phyloP scores from a whole-genome alignment of 2,797 vertebrate genomes.

The Cercopithecus neglectus region DNA sequence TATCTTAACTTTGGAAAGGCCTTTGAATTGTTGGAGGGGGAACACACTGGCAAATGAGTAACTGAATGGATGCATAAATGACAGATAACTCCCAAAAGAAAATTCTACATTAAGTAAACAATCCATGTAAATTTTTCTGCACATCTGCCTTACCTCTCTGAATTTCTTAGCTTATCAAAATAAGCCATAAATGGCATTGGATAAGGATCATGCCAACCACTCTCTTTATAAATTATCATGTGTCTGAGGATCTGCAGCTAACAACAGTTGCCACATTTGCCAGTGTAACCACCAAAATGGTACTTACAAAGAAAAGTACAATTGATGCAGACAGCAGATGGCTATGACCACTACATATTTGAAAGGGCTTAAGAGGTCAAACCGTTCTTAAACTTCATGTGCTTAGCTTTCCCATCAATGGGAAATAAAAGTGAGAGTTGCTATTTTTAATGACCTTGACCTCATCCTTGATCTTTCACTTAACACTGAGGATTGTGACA shows the following conservation, averaged over 20 bases:
- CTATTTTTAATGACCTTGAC: background rate
- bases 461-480: background rate
- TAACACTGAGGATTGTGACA: background rate
- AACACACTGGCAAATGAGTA: background rate
- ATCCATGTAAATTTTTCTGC: background rate
- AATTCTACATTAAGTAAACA: background rate
- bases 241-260: background rate
- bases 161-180: constrained; percentile 47
- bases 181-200: background rate
- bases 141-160: background rate
- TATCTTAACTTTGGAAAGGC: background rate
- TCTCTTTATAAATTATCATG: background rate
- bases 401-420: background rate
- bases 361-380: background rate
- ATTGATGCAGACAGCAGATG: background rate
- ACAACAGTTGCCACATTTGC: background rate
- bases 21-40: background rate
- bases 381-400: background rate
- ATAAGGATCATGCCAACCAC: background rate
- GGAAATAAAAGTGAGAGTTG: background rate
- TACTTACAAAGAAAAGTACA: background rate
- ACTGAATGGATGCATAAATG: background rate
- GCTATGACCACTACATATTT: background rate
- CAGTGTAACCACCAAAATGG: background rate
- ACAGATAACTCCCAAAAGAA: background rate